Base-by-base conservation (phyloP, 2,888 invertebrate genomes). In the Melinaea marsaeus region DNA sequence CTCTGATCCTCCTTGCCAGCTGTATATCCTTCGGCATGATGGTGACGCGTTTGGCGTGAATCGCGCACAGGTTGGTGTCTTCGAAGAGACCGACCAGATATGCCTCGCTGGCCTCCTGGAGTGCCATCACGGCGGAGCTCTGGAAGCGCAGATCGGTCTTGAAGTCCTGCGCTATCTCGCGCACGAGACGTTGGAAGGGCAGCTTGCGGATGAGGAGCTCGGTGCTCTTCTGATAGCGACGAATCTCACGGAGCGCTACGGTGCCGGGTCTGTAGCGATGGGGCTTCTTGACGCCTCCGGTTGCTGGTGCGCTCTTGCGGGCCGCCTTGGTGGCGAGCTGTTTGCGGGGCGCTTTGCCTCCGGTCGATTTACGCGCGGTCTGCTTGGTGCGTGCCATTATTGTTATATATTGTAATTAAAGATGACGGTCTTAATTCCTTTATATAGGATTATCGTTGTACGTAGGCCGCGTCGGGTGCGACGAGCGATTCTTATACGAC, bases 11-110 rank as follows among this genome's bases (percentile, higher is more conserved):
- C 84, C 97, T 94, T 68, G 98, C 98, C 86, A 98, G 93, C 90
- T 98, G 98, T 81, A 98, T 98, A 85, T 98, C 98, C 91, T 98
- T 98, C 76, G 98, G 98, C 98, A 98, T 98, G 90, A 98, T 98
- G 72, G 98, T 98, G 62, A 98, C 98, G 79, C 98, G 95, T 91
- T 98, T 98, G 77, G 98, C 98, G 83, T 98, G 98, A 85, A 98
- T 98, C 73, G 98, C 98, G 92, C 98, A 98, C 93, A 98, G 93
- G 91, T 98, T 98, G 74, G 98, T 98, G 92, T 98, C 98, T 93
- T 98, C 98, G 88, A 98, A 98, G 65, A 98, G 92, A 72, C 98
- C 98, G 64, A 98, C 97, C 73, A 98, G 91, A 86, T 97, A 97
- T 13, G 97, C 96, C 87, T 97, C 97, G 75, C 95, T 95, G 61